A percentile compares a stretch with the other conserved stretches of the same genome.
Conservation (phyloP, 2,888 invertebrate species). For the Chrysodeixis includens region DNA sequence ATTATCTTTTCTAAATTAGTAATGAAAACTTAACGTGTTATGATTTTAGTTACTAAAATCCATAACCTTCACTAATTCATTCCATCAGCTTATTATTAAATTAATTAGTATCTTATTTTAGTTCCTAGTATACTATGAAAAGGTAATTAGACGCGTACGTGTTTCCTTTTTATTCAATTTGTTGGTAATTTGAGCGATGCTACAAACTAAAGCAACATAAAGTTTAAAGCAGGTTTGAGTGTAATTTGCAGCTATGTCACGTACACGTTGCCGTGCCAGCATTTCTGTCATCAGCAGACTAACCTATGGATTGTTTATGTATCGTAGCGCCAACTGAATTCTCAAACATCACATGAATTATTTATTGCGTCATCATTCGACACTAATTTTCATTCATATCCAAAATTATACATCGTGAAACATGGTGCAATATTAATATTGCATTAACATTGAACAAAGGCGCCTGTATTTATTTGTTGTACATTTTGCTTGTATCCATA, state of each 20-base stretch:
- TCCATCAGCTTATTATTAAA: no score
- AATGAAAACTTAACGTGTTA: no score
- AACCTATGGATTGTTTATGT: slow-evolving; percentile 15
- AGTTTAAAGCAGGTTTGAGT: slow-evolving; percentile 9
- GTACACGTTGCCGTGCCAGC: slow-evolving; percentile 13
- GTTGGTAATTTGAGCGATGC: not conserved
- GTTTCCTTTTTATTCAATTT: not conserved
- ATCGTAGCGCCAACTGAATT: slow-evolving; percentile 22
- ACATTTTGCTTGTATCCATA: slow-evolving; percentile 47
- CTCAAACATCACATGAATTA: slow-evolving; percentile 14
- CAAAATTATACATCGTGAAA: not conserved
- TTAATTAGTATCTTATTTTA: no score
- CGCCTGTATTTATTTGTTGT: not conserved
- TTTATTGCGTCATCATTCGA: slow-evolving; percentile 18
- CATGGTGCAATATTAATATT: not conserved
- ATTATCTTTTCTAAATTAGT: no score
- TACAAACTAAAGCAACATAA: slow-evolving; percentile 2
- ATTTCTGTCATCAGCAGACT: slow-evolving; percentile 14
- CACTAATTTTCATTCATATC: not conserved
- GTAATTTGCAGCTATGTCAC: slow-evolving; percentile 24
- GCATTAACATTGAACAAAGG: not conserved
- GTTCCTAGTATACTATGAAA: no score
- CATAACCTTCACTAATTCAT: no score
- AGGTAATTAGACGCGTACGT: not conserved
- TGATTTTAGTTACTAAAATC: no score